Conservation (phyloP, 2,113 vertebrate species). For the Paracanthobrama guichenoti region DNA sequence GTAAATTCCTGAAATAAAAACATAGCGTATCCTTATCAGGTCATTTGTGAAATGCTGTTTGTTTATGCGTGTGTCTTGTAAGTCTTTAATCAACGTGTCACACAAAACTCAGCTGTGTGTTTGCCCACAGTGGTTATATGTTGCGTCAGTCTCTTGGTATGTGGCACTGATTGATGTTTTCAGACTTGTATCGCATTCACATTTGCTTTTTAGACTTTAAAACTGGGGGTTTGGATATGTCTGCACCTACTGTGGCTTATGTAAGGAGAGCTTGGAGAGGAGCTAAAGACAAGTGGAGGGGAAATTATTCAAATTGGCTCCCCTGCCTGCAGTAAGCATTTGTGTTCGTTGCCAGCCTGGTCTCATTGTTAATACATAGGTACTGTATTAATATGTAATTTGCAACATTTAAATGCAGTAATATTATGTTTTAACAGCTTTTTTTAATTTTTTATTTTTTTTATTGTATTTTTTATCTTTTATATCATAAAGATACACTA, state of each 20-base stretch:
- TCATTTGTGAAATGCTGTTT: neutral
- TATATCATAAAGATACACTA: too few species aligned
- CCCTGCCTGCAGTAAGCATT: constrained; percentile 8
- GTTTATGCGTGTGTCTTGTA: neutral
- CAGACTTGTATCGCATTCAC: neutral
- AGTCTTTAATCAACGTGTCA: neutral
- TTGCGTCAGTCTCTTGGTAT: neutral
- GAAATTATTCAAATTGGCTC: constrained; percentile 43
- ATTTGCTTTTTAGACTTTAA: constrained; percentile 31
- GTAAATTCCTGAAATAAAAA: neutral
- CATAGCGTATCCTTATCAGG: neutral
- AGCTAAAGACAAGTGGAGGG: constrained; percentile 49
- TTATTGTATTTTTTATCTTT: too few species aligned
- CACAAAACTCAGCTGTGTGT: neutral
- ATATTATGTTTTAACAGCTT: too few species aligned
- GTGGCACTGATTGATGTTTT: constrained; percentile 18
- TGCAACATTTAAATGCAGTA: too few species aligned
- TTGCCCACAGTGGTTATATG: neutral
- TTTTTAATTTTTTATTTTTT: too few species aligned
- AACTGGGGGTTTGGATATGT: constrained; percentile 29
- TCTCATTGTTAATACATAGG: too few species aligned
- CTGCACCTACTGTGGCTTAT: constrained; percentile 51
- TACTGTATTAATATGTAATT: too few species aligned
- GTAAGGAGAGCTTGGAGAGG: constrained; percentile 55
- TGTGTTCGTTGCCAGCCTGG: neutral